A percentile compares a stretch with the other conserved stretches of the same genome.
phyloP scores from a whole-genome alignment of 2,888 invertebrate species.

The Sesamia inferens region DNA sequence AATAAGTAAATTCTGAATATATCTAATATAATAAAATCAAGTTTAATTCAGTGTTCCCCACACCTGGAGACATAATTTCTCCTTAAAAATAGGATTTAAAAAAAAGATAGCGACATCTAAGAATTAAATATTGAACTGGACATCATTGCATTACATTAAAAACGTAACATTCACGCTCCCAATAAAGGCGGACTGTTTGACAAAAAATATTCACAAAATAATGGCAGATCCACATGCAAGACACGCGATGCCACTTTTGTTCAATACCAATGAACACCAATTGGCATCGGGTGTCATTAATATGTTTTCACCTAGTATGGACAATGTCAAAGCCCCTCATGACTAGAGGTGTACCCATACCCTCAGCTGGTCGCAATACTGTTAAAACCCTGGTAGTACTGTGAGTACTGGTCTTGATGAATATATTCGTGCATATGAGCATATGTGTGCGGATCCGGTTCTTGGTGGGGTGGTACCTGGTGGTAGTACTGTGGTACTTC shows the following conservation, averaged over 20 bases:
- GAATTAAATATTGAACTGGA: constrained; percentile 19
- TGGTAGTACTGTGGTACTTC: constrained; percentile 76
- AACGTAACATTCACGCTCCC: constrained; percentile 28
- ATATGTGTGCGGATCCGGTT: constrained; percentile 38
- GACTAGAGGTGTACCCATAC: constrained; percentile 48
- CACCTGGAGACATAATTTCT: background rate
- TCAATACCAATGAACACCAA: background rate
- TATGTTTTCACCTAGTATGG: constrained; percentile 1
- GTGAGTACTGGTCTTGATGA: constrained; percentile 69
- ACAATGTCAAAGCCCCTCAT: constrained; percentile 46
- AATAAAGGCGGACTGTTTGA: constrained; percentile 49
- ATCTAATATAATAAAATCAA: background rate
- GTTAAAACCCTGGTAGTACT: constrained; percentile 74
- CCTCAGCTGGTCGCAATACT: constrained; percentile 80
- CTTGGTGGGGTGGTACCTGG: constrained; percentile 58
- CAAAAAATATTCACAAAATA: constrained; percentile 36
- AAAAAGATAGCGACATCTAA: constrained; percentile 51
- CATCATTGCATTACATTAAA: constrained; percentile 15
- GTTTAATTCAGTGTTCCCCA: background rate
- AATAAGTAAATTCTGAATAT: background rate
- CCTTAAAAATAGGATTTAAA: background rate
- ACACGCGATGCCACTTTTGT: constrained; percentile 15
- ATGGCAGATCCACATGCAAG: constrained; percentile 4
- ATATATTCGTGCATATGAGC: constrained; percentile 45
- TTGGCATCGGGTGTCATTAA: background rate